Conservation (phyloP, 2,113 vertebrate genomes). For the Electrona antarctica region DNA sequence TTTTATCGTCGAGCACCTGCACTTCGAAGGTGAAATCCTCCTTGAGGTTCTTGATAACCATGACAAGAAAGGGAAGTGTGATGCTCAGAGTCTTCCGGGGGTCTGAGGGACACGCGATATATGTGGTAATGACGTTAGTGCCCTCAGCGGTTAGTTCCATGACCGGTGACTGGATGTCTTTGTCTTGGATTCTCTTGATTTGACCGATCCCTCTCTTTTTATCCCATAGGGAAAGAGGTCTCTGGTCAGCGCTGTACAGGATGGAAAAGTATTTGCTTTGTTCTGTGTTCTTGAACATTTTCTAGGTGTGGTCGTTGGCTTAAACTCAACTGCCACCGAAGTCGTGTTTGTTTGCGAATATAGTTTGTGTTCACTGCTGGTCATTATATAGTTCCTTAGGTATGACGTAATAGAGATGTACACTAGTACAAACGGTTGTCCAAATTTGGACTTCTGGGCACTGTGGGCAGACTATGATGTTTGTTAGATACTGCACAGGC, state of each 20-base stretch:
- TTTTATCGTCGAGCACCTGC: slow-evolving; percentile 90
- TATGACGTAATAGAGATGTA: no score
- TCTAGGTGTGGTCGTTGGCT: not conserved
- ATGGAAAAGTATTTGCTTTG: slow-evolving; percentile 88
- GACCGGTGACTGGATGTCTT: slow-evolving; percentile 88
- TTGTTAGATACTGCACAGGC: no score
- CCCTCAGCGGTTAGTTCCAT: slow-evolving; percentile 83
- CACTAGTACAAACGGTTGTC: no score
- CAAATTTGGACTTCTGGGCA: no score
- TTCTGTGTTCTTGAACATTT: slow-evolving; percentile 89
- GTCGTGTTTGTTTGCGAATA: no score
- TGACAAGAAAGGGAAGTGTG: slow-evolving; percentile 88
- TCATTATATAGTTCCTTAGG: no score
- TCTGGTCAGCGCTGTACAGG: slow-evolving; percentile 87
- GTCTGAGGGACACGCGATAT: slow-evolving; percentile 89
- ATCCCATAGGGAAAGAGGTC: slow-evolving; percentile 88
- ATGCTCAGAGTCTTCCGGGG: slow-evolving; percentile 90
- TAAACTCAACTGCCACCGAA: no score
- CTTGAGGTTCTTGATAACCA: slow-evolving; percentile 92
- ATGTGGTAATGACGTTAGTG: slow-evolving; percentile 89
- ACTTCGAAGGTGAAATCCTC: slow-evolving; percentile 93
- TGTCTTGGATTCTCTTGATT: slow-evolving; percentile 88
- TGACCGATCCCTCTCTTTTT: slow-evolving; percentile 84
- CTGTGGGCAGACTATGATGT: no score
- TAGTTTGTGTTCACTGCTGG: no score